phyloP scores from a whole-genome alignment of 2,797 vertebrate species.

The Syndactyla subalaris region DNA sequence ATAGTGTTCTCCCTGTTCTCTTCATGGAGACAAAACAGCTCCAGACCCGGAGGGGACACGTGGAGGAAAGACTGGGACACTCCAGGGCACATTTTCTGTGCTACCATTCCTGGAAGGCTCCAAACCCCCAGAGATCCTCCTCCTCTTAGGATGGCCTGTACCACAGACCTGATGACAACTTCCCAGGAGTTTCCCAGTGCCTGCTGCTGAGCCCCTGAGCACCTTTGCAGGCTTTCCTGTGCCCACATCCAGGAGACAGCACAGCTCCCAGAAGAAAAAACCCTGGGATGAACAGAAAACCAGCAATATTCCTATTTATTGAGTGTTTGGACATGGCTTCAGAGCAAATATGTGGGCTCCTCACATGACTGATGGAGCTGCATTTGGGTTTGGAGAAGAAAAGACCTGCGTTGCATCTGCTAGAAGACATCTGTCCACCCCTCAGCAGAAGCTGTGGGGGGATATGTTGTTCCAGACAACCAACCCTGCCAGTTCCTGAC shows the following conservation, averaged over 20 bases:
- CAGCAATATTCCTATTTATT: not conserved
- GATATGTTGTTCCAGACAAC: not conserved
- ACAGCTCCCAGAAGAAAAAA: not conserved
- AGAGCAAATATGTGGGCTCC: not conserved
- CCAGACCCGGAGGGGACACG: fast-evolving
- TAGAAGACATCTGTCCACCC: not conserved
- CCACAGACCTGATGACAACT: not conserved
- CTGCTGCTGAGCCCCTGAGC: not conserved
- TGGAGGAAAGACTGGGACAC: not conserved
- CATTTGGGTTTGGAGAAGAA: not conserved
- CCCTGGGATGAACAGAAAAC: fast-evolving
- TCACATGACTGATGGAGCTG: not conserved
- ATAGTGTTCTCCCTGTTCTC: not conserved
- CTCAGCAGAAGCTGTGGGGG: not conserved
- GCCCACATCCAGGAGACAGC: not conserved
- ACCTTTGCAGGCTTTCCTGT: not conserved
- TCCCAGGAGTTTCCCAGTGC: not conserved
- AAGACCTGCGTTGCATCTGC: not conserved
- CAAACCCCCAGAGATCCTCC: not conserved
- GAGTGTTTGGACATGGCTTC: fast-evolving
- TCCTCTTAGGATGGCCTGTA: not conserved
- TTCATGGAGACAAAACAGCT: not conserved
- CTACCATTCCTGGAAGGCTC: not conserved
- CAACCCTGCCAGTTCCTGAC: not conserved
- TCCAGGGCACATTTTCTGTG: not conserved